Percentiles rank a stretch among this genome's conserved stretches.
These are phyloP conservation scores for Ancistrus triradiatus DNA, from an alignment of 2,113 vertebrate genomes.

Conservation along the genomic window DNA sequence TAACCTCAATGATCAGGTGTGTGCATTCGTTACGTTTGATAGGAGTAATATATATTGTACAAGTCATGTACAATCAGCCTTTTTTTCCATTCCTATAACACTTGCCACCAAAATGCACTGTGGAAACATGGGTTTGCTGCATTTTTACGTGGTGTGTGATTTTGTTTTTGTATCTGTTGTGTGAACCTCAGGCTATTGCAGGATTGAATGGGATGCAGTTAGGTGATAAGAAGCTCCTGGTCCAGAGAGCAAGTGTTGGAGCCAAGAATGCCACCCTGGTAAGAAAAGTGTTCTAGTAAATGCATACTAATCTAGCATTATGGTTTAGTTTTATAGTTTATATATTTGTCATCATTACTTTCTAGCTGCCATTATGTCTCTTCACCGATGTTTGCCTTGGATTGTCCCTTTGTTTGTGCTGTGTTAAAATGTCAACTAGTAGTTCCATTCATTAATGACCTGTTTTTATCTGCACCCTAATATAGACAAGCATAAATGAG, in stretches of 20 bases:
- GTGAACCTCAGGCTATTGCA: conserved; percentile 77
- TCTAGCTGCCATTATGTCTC: background rate
- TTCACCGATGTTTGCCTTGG: too few relatives aligned
- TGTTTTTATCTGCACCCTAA: background rate
- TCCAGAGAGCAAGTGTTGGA: conserved; percentile 91
- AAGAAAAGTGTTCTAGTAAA: too few relatives aligned
- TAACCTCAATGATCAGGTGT: conserved; percentile 89
- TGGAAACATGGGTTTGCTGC: too few relatives aligned
- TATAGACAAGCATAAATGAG: conserved; percentile 87
- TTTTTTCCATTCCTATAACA: too few relatives aligned
- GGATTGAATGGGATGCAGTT: conserved; percentile 91
- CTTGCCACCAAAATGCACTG: too few relatives aligned
- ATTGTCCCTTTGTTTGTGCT: too few relatives aligned
- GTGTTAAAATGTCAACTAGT: too few relatives aligned
- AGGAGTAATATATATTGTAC: too few relatives aligned
- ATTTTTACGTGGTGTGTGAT: background rate
- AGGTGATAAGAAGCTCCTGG: conserved; percentile 90
- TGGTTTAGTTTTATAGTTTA: background rate
- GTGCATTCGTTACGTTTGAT: background rate
- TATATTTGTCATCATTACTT: background rate
- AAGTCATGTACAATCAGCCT: too few relatives aligned
- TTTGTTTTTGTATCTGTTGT: background rate
- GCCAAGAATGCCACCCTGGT: conserved; percentile 93
- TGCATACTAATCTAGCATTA: too few relatives aligned
- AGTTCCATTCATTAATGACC: too few relatives aligned